phyloP scores from a whole-genome alignment of 2,113 vertebrate genomes.

The Noturus placidus region DNA sequence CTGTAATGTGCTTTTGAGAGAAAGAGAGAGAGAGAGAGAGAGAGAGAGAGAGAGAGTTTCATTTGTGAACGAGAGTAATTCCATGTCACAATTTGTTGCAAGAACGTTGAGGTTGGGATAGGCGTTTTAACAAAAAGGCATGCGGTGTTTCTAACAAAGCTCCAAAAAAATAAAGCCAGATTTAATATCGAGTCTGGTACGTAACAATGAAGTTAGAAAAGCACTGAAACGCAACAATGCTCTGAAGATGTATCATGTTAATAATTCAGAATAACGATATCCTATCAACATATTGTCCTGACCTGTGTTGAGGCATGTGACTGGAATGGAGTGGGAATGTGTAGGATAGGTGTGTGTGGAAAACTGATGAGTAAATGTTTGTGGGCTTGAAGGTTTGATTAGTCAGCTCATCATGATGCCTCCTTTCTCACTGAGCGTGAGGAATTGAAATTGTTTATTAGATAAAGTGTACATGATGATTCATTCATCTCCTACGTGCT shows the following conservation, averaged over 20 bases:
- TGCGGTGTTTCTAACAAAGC: neutral
- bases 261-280: neutral
- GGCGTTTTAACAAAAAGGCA: neutral
- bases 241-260: too few relatives aligned
- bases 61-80: neutral
- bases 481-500: neutral
- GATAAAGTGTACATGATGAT: neutral
- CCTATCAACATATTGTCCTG: neutral
- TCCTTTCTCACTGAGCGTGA: neutral
- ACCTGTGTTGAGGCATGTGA: too few relatives aligned
- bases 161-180: neutral
- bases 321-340: neutral
- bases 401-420: constrained; percentile 46
- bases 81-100: neutral
- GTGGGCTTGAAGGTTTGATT: constrained; percentile 51
- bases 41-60: neutral
- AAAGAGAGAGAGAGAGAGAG: neutral
- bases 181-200: neutral
- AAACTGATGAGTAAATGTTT: constrained; percentile 55
- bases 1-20: neutral
- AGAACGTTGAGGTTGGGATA: neutral
- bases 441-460: neutral
- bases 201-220: neutral
- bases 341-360: constrained; percentile 13
- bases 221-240: neutral